Percentiles rank a stretch among this genome's conserved stretches.
Conservation (phyloP, 2,888 invertebrate genomes). For the Stenodema calcarata region DNA sequence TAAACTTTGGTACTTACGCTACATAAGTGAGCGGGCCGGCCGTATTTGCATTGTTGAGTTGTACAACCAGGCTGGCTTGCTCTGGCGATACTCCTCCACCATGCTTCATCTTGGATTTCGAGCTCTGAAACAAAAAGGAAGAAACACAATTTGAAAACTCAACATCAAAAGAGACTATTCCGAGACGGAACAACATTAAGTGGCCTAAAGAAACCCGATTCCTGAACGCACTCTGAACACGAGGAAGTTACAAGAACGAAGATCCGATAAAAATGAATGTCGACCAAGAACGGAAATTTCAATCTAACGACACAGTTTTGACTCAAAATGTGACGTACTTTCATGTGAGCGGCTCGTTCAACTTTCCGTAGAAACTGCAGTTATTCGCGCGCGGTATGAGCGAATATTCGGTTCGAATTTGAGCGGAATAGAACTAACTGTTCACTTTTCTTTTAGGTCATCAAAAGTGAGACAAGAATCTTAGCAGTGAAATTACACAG, state of each 20-base stretch:
- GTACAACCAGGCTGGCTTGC: slow-evolving; percentile 53
- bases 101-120: slow-evolving; percentile 53
- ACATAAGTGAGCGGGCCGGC: slow-evolving; percentile 32
- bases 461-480: neutral
- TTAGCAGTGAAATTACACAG: neutral
- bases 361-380: neutral
- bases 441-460: neutral
- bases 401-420: neutral
- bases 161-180: neutral
- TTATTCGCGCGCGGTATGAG: neutral
- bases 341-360: neutral
- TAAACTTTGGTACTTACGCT: slow-evolving; percentile 10
- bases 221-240: too few species aligned
- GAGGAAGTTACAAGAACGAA: too few species aligned
- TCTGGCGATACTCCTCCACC: slow-evolving; percentile 50
- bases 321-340: neutral
- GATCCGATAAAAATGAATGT: too few species aligned
- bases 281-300: too few species aligned
- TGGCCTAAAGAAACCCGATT: too few species aligned
- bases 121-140: slow-evolving; percentile 46
- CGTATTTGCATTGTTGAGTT: slow-evolving; percentile 46
- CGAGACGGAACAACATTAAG: too few species aligned
- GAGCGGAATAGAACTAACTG: neutral
- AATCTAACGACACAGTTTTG: too few species aligned
- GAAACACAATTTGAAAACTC: neutral